Evolutionary conservation across 2,888 invertebrate species (phyloP), one percentile per base, ranked within the genome.

Genomic region (Campoplex capitator): DNA sequence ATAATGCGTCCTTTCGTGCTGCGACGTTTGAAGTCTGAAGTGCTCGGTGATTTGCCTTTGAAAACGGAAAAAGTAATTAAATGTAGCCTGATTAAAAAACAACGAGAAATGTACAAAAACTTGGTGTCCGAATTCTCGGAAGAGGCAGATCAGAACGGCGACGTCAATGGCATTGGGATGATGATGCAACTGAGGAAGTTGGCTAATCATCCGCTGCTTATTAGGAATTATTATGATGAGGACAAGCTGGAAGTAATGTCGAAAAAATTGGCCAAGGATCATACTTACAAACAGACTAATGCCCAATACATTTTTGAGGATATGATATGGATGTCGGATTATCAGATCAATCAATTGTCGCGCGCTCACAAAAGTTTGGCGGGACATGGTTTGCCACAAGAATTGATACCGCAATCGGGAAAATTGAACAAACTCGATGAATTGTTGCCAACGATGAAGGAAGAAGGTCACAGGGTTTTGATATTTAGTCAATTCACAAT

Each of bases 401-500:
- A 96, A 58, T 93, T 97, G 23, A 97, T 99, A 89, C 94, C 97
- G 65, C 96, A 97, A 87, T 98, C 99, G 0, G 99, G 99, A 0
- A 99, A 99, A 95, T 97, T 99, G 93, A 93, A 95, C 51, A 96
- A 97, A 93, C 94, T 99, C 82, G 98, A 99, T 93, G 95, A 95
- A 89, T 94, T 98, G 92, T 94, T 99, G 85, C 97, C 97, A 0
- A 95, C 96, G 84, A 95, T 98, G 87, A 97, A 98, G 93, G 94
- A 95, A 9, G 96, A 96, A 0, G 97, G 97, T 0, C 97, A 98
- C 94, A 96, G 99, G 23, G 98, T 99, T 88, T 95, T 99, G 85
- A 96, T 99, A 89, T 99, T 99, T 95, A 98, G 98, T 93, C 99
- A 99, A 95, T 99, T 99, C 95, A 98, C 98, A 51, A 98, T 98